Evolutionary conservation across 2,797 vertebrate genomes (phyloP).

Genomic region (Eulemur rubriventer): DNA sequence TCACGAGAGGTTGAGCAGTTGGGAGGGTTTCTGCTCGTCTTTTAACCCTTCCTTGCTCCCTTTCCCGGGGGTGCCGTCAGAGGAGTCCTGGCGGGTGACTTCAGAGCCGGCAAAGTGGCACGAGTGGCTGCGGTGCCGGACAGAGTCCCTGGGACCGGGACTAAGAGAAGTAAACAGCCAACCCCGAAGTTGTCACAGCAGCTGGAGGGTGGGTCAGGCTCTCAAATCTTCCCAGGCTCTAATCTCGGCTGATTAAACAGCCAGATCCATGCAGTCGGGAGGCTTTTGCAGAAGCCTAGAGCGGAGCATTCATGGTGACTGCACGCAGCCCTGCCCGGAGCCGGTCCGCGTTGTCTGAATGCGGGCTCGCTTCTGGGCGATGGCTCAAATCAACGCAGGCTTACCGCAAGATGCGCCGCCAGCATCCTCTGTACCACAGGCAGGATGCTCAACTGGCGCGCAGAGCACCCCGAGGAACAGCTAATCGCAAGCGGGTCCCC

Average conservation of each 20-base stretch:
- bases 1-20: constrained; percentile 9
- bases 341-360: constrained; percentile 34
- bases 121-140: constrained; percentile 39
- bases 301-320: constrained; percentile 62
- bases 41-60: background rate
- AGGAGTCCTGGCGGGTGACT: constrained; percentile 9
- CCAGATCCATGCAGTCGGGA: constrained; percentile 60
- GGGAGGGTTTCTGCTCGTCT: background rate
- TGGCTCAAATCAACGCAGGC: constrained; percentile 75
- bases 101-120: background rate
- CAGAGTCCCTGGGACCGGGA: constrained; percentile 31
- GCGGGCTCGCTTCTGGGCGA: constrained; percentile 66
- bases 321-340: constrained; percentile 47
- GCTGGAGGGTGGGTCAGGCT: background rate
- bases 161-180: background rate
- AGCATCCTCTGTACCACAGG: constrained; percentile 67
- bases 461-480: background rate
- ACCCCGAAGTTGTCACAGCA: constrained; percentile 62
- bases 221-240: background rate
- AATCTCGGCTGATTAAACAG: constrained; percentile 14
- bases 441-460: constrained; percentile 72
- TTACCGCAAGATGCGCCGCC: constrained; percentile 73
- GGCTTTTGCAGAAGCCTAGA: constrained; percentile 41
- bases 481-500: constrained; percentile 48
- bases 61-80: background rate